Evolutionary conservation across 2,888 invertebrate species (phyloP), one percentile per base, ranked within the genome.

Genomic region (Euzophera pinguis): DNA sequence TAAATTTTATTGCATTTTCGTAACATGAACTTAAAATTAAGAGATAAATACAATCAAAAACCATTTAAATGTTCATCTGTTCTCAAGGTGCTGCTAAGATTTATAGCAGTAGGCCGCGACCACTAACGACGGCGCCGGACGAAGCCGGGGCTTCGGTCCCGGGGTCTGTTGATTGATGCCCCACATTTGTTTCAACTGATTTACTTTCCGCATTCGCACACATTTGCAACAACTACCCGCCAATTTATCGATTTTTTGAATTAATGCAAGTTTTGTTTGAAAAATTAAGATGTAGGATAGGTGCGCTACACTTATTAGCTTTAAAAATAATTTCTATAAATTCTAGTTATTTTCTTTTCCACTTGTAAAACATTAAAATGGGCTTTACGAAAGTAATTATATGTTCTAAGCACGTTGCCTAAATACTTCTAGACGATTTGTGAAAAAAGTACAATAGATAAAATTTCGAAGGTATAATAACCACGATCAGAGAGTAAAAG

Each of bases 131-230:
- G 78, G 65, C 60, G 68, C 66, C 67, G 64, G 60, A 56, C 59
- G 63, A 54, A 38, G 48, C 56, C 60, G 60, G 58, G 45, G 60
- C 55, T 65, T 65, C n/a, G 13, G 13, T n/a, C 47, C 34, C 50
- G 50, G 37, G 7, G 2, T 22, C 57, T 57, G 55, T 56, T 62
- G 63, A 63, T 59, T 60, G 62, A 63, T 63, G 86, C 63, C 67
- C 65, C 71, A 79, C 88, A 90, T 90, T 89, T 87, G 87, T 90
- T 88, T 81, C 80, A 75, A 81, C 86, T 85, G 85, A 88, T 89
- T 88, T 88, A 87, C 84, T 86, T 80, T 75, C 71, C 67, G 64
- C 65, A 67, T 73, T 73, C 67, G 69, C 77, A 73, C 74, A 78
- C 76, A 75, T 78, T 80, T 75, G 69, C 69, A 70, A 65, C 65